A percentile compares a stretch with the other conserved stretches of the same genome.
Conservation (phyloP, 2,888 invertebrate species). For the Leptopilina syphax region DNA sequence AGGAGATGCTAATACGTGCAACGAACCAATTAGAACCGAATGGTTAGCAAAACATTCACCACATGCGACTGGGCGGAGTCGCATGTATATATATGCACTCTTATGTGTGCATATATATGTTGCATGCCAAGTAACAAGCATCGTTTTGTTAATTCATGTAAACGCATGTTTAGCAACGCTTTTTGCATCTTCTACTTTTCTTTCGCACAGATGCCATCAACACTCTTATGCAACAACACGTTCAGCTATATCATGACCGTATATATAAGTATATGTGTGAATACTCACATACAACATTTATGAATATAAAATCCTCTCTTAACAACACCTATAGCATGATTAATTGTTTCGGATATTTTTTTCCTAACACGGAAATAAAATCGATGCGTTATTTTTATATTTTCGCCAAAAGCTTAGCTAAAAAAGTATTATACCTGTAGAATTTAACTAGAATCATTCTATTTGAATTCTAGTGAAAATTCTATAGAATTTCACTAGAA, state of each 20-base stretch:
- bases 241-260: neutral
- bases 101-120: slow-evolving; percentile 5
- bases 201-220: neutral
- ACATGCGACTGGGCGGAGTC: slow-evolving; percentile 49
- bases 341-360: slow-evolving; percentile 12
- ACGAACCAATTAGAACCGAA: slow-evolving; percentile 54
- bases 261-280: neutral
- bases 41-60: slow-evolving; percentile 51
- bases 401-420: too few relatives aligned
- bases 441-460: too few relatives aligned
- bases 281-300: neutral
- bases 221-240: slow-evolving; percentile 6
- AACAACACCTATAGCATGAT: neutral
- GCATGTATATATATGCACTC: slow-evolving; percentile 35
- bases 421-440: too few relatives aligned
- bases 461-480: too few relatives aligned
- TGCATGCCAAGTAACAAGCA: slow-evolving; percentile 38
- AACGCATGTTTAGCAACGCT: slow-evolving; percentile 33
- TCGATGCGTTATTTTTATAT: too few relatives aligned
- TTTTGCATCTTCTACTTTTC: slow-evolving; percentile 19
- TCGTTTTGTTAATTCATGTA: slow-evolving; percentile 45
- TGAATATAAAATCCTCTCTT: neutral
- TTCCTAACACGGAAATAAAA: neutral
- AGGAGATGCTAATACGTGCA: slow-evolving; percentile 38
- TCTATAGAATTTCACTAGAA: too few relatives aligned